These are phyloP conservation scores for Sebastes taczanowskii DNA, from an alignment of 2,797 vertebrate genomes.

Conservation along the genomic window DNA sequence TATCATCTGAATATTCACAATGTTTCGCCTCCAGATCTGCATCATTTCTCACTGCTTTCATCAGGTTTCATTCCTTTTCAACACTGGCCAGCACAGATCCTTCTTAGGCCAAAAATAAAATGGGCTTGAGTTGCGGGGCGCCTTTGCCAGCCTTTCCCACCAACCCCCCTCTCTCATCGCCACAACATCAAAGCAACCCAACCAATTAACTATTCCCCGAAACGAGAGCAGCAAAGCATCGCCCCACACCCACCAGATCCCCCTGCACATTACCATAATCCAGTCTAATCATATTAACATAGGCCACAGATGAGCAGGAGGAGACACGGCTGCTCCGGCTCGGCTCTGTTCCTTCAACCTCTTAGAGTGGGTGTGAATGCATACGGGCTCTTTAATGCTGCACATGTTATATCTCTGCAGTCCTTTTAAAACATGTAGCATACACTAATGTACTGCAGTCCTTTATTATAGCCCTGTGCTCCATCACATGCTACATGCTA, in stretches of 20 bases:
- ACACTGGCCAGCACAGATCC: constrained; percentile 51
- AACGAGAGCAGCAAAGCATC: constrained; percentile 75
- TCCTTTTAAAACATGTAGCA: neutral
- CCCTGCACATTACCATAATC: constrained; percentile 82
- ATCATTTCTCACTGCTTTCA: constrained; percentile 44
- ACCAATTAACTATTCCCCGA: constrained; percentile 82
- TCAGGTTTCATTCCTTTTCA: constrained; percentile 63
- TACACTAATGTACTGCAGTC: neutral
- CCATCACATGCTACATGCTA: neutral
- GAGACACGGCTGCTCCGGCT: constrained; percentile 54
- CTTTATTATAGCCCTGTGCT: neutral
- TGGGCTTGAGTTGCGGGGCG: constrained; percentile 53
- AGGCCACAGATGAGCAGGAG: constrained; percentile 74
- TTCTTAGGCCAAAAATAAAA: constrained; percentile 70
- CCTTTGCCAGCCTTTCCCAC: constrained; percentile 59
- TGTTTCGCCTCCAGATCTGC: constrained; percentile 28
- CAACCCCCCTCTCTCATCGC: constrained; percentile 65
- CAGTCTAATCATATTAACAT: constrained; percentile 83
- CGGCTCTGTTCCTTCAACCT: constrained; percentile 23
- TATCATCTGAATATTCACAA: constrained; percentile 3
- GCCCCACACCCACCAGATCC: constrained; percentile 69
- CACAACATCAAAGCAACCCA: constrained; percentile 80
- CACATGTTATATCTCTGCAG: constrained; percentile 28
- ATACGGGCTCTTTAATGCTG: constrained; percentile 23
- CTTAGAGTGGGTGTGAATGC: constrained; percentile 37